Base-by-base conservation (phyloP, 1,140 invertebrate genomes). In the Drosophila leontia region DNA sequence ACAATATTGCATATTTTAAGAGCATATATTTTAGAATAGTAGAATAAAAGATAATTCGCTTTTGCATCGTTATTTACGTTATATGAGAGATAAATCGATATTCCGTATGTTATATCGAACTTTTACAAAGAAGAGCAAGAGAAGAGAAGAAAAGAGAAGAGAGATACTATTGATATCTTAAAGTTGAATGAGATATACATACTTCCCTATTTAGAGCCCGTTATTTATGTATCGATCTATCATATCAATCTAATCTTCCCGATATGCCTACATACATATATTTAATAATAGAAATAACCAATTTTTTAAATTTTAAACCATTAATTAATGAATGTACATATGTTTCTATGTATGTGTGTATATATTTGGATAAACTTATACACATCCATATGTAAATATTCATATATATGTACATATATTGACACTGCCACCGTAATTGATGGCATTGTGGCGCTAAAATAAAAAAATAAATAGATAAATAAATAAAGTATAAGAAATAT, bases 401-500 rank as follows among this genome's bases (percentile, higher is more conserved):
- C n/a, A 12, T 51, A 51, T 34, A 12, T 51, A 51, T 34, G 34
- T 17, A 5, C n/a, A 12, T 51, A 19, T 53, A 53, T 53, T 53
- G 23, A 58, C 55, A 58, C n/a, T 41, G 23, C 23, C 39, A 15
- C 35, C 19, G 26, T 47, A 65, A 59, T 59, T 44, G 32, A 59
- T 65, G 51, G 50, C 50, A 59, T 37, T 65, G 41, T 59, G 26
- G 34, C 9, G 37, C 17, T n/a, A 29, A 42, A 56, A 56, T 32
- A 19, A 63, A 26, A 65, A 60, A 47, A n/a, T 51, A 13, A 6
- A 47, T 51, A 13, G n/a, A 47, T 47, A 19, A 26, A 48, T 23
- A 61, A 48, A 60, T 29, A 67, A 47, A 37, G 57, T 60, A 39
- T 29, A 67, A 62, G 57, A 50, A 34, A 12, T 12, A 11, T 2